These are phyloP conservation scores for Norana najaformis DNA, from an alignment of 2,888 invertebrate genomes.

Conservation along the genomic window DNA sequence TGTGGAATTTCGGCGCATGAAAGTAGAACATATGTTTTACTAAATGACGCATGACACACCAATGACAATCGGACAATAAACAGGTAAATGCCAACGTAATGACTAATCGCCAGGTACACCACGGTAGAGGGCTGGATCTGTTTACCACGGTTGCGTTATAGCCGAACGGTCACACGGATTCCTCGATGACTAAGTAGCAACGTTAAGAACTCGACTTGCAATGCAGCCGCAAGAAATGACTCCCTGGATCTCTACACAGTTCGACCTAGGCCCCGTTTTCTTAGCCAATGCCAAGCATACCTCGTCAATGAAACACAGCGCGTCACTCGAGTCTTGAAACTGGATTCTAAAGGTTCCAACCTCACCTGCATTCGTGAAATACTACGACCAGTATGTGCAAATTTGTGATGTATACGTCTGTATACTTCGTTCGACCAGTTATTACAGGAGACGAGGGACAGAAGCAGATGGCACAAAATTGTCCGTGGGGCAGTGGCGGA, in stretches of 20 bases:
- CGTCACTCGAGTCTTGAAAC: neutral
- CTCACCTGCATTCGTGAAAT: neutral
- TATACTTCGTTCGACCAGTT: too few species aligned
- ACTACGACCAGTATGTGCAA: neutral
- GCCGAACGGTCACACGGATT: neutral
- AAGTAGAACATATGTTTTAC: neutral
- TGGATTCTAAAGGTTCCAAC: neutral
- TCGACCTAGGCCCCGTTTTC: neutral
- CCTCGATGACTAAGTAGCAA: neutral
- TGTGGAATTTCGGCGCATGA: neutral
- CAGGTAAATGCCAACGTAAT: neutral
- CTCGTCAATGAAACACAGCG: neutral
- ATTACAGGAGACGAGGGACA: too few species aligned
- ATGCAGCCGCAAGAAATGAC: neutral
- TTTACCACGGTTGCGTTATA: constrained; percentile 5
- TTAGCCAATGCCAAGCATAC: neutral
- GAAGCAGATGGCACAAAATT: too few species aligned
- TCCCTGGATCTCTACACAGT: neutral
- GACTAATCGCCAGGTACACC: neutral
- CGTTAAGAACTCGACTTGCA: neutral
- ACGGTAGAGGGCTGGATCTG: neutral
- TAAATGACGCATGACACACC: neutral
- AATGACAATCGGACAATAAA: neutral
- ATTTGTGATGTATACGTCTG: neutral
- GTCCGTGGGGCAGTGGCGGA: too few species aligned